phyloP scores from a whole-genome alignment of 2,888 invertebrate species.

The Helleia helle region DNA sequence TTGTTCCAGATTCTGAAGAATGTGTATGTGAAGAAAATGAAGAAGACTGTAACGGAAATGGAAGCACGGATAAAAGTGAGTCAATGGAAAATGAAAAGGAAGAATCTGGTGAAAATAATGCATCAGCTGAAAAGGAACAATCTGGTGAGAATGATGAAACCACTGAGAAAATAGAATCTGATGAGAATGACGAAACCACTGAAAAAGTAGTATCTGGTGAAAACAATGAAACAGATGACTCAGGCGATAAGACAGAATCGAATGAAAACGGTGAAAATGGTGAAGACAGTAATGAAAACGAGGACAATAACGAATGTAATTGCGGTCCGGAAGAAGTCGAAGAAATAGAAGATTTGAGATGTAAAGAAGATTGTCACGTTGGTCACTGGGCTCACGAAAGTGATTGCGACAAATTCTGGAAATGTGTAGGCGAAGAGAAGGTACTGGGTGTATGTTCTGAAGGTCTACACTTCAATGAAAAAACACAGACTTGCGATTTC shows the following conservation, averaged over 20 bases:
- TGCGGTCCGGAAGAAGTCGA: constrained; percentile 11
- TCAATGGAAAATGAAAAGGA: background rate
- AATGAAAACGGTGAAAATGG: background rate
- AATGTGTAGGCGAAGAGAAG: constrained; percentile 34
- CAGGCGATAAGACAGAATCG: constrained; percentile 1
- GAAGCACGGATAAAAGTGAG: background rate
- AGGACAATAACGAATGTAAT: constrained; percentile 10
- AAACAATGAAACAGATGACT: background rate
- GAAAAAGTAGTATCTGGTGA: background rate
- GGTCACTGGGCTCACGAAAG: constrained; percentile 46
- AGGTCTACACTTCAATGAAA: constrained; percentile 50
- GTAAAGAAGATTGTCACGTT: constrained; percentile 38
- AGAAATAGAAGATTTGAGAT: constrained; percentile 22
- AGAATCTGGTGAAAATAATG: background rate
- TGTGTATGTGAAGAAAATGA: constrained; percentile 9
- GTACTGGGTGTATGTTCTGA: constrained; percentile 38
- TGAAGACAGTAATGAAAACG: background rate
- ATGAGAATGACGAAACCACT: background rate
- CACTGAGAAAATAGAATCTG: constrained; percentile 3
- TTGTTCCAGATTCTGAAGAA: background rate
- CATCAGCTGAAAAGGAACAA: background rate
- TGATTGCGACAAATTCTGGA: constrained; percentile 55
- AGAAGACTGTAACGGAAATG: constrained; percentile 13
- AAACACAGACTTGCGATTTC: constrained; percentile 45
- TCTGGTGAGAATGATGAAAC: background rate